A percentile compares a stretch with the other conserved stretches of the same genome.
Evolutionary conservation across 2,797 vertebrate genomes (phyloP).

Genomic region (Sebastes glaucus): DNA sequence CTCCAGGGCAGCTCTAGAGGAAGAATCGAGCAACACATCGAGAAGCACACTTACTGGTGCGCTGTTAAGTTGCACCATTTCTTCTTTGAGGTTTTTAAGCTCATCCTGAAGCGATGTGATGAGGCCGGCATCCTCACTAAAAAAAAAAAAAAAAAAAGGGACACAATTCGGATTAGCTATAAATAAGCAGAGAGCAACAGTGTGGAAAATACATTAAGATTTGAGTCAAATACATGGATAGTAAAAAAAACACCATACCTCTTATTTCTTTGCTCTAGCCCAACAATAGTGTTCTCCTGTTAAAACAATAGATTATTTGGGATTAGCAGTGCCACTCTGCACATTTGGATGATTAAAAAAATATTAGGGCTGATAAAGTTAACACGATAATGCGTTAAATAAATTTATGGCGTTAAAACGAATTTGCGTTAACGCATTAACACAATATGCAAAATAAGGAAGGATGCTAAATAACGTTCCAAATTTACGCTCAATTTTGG

Average conservation of each 20-base stretch:
- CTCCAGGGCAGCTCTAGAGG: neutral
- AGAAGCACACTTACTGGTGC: slow-evolving; percentile 45
- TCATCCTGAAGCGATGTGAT: slow-evolving; percentile 73
- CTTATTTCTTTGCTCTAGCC: slow-evolving; percentile 59
- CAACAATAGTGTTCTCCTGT: slow-evolving; percentile 64
- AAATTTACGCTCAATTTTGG: too few relatives aligned
- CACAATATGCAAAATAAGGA: too few relatives aligned
- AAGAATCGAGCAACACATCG: neutral
- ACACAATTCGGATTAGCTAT: neutral
- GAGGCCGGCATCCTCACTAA: slow-evolving; percentile 62
- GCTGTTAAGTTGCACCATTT: slow-evolving; percentile 63
- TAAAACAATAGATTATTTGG: slow-evolving; percentile 2
- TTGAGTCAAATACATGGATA: neutral
- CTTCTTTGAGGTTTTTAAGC: slow-evolving; percentile 72
- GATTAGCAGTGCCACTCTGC: neutral
- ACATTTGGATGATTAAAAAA: neutral
- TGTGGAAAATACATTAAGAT: neutral
- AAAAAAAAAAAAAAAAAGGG: neutral
- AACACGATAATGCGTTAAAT: too few relatives aligned
- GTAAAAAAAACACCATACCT: slow-evolving; percentile 48
- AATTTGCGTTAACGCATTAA: too few relatives aligned
- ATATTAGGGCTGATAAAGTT: too few relatives aligned
- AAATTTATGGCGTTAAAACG: too few relatives aligned
- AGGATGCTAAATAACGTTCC: too few relatives aligned
- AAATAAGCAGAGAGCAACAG: neutral